A percentile compares a stretch with the other conserved stretches of the same genome.
Conservation (phyloP, 2,113 vertebrate genomes). For the Pardalotus punctatus region DNA sequence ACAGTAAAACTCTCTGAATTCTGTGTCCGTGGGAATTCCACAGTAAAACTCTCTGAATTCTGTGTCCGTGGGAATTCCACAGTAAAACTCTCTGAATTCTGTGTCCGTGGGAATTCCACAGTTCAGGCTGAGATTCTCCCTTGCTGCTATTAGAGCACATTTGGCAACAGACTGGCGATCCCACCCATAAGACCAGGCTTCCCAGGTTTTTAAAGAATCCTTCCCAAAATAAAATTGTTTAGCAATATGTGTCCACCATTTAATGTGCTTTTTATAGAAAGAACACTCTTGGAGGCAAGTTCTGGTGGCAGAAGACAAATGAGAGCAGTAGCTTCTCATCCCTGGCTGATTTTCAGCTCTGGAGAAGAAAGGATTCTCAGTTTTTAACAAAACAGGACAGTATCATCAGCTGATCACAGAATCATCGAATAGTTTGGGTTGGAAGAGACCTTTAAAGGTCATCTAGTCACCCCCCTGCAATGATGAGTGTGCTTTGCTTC, state of each 20-base stretch:
- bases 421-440: neutral
- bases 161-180: neutral
- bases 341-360: neutral
- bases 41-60: neutral
- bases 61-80: neutral
- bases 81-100: neutral
- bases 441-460: slow-evolving; percentile 15
- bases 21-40: neutral
- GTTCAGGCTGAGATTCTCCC: neutral
- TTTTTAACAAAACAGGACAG: neutral
- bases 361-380: neutral
- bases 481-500: neutral
- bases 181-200: neutral
- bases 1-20: neutral
- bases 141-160: neutral
- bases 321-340: neutral
- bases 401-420: neutral
- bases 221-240: neutral
- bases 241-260: neutral
- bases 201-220: neutral
- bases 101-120: neutral
- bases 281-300: neutral
- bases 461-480: neutral
- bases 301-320: neutral
- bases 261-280: neutral